These are phyloP conservation scores for Falco concolor DNA, from an alignment of 2,797 vertebrate species.

Conservation along the genomic window DNA sequence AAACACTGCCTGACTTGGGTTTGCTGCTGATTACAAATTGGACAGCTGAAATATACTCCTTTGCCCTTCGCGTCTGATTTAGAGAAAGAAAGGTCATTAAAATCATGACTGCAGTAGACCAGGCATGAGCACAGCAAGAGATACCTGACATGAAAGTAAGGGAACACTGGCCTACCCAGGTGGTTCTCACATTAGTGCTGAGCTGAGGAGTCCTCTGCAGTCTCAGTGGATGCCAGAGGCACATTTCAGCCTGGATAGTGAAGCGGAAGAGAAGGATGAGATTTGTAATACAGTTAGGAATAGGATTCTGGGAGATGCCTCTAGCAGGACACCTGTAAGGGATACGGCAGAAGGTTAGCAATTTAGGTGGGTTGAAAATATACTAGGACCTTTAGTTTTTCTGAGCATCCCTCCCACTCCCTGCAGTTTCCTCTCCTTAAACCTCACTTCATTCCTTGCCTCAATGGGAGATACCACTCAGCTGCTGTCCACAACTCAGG, in stretches of 20 bases:
- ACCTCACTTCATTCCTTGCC: not conserved
- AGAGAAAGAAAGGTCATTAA: constrained; percentile 23
- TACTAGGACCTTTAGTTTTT: not conserved
- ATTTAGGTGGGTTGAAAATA: not conserved
- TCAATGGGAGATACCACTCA: not conserved
- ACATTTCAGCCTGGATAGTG: not conserved
- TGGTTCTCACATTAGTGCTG: not conserved
- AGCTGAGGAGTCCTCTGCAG: not conserved
- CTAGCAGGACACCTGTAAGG: not conserved
- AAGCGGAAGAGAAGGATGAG: not conserved
- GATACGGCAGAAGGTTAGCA: not conserved
- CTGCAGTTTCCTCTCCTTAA: not conserved
- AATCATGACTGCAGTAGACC: constrained; percentile 24
- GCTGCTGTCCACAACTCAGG: not conserved
- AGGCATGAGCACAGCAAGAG: not conserved
- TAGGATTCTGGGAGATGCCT: not conserved
- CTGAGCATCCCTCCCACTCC: not conserved
- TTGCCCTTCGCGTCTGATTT: constrained; percentile 31
- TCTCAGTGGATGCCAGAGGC: not conserved
- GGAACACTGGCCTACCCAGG: not conserved
- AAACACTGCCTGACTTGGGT: not conserved
- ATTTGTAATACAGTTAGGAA: not conserved
- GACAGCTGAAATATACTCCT: not conserved
- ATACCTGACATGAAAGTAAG: not conserved
- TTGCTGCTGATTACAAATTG: not conserved